Base-by-base conservation (phyloP, 1,140 invertebrate genomes). In the Bombus breviceps region DNA sequence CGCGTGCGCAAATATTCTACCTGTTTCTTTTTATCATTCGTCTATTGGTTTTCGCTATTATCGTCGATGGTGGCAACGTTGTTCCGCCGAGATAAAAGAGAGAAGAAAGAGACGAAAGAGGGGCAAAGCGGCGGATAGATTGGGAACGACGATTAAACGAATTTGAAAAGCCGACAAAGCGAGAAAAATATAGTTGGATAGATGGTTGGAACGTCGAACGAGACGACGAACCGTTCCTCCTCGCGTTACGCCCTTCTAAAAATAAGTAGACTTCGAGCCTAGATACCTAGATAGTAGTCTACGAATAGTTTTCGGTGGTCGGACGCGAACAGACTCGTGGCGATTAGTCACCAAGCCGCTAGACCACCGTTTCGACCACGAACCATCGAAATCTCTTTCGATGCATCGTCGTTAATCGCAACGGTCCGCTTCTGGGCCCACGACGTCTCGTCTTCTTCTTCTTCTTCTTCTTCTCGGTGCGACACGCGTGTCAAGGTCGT, bases 261-360 rank as follows among this genome's bases (percentile, higher is more conserved):
- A 95, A 95, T 95, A 95, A 92, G 85, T 90, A 92, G 92, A 95
- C 94, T 95, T 92, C 93, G 93, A 95, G 94, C 95, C 95, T 95
- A 95, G 94, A 95, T 95, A 95, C 95, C 95, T 95, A 95, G 94
- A 95, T 95, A 94, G 93, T 93, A 90, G 89, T 94, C 94, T 94
- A 95, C 94, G 93, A 95, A 94, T 94, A 94, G 93, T 93, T 68
- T 68, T 88, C 80, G 89, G 86, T 92, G 91, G 91, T 91, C 85
- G 85, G 89, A 88, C 90, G 90, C 87, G 88, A 89, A 90, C 86
- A 88, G 92, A 93, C 93, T 93, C 90, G 92, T 93, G 91, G 90
- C 82, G 77, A 92, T 92, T 93, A 93, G 89, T 94, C 92, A 93
- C 86, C 78, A 25, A 53, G 13, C 32, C 53, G 73, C n/a, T 66